These are phyloP conservation scores for Diadromus collaris DNA, from an alignment of 2,888 invertebrate genomes.

Conservation along the genomic window DNA sequence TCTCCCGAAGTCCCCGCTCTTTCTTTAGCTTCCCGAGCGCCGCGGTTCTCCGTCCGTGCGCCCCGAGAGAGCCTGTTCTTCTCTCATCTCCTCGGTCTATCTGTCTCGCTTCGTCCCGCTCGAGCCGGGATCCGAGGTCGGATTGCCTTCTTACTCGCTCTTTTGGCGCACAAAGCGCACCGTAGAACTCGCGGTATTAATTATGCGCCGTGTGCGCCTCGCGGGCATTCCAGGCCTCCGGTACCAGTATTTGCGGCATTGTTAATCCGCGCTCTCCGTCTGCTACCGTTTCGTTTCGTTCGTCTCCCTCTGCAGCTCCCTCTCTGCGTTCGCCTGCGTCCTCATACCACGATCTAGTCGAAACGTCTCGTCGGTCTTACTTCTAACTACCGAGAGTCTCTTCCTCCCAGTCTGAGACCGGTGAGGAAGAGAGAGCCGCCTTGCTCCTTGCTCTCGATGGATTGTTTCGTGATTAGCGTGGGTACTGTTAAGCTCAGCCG, in stretches of 20 bases:
- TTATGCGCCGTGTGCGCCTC: constrained; percentile 78
- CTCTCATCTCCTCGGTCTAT: constrained; percentile 43
- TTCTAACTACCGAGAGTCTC: neutral
- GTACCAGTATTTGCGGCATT: constrained; percentile 79
- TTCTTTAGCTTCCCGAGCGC: constrained; percentile 46
- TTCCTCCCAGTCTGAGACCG: neutral
- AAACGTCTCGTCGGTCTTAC: constrained; percentile 18
- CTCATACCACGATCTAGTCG: constrained; percentile 16
- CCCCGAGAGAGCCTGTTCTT: constrained; percentile 47
- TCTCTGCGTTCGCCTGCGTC: constrained; percentile 1
- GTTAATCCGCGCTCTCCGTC: constrained; percentile 78
- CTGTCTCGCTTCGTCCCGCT: constrained; percentile 45
- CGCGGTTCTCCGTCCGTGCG: constrained; percentile 62
- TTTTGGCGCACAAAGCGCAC: constrained; percentile 28
- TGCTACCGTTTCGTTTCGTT: constrained; percentile 76
- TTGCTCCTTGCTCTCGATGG: constrained; percentile 10
- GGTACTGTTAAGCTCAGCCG: neutral
- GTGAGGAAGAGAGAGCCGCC: neutral
- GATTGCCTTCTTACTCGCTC: constrained; percentile 54
- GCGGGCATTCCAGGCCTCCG: constrained; percentile 77
- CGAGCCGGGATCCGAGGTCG: constrained; percentile 34
- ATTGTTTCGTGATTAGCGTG: constrained; percentile 3
- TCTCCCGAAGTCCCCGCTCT: constrained; percentile 43
- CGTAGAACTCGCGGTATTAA: constrained; percentile 74
- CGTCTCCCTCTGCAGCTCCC: constrained; percentile 19